Evolutionary conservation across 1,140 invertebrate genomes (phyloP).

Genomic region (Drosophila sturtevanti): DNA sequence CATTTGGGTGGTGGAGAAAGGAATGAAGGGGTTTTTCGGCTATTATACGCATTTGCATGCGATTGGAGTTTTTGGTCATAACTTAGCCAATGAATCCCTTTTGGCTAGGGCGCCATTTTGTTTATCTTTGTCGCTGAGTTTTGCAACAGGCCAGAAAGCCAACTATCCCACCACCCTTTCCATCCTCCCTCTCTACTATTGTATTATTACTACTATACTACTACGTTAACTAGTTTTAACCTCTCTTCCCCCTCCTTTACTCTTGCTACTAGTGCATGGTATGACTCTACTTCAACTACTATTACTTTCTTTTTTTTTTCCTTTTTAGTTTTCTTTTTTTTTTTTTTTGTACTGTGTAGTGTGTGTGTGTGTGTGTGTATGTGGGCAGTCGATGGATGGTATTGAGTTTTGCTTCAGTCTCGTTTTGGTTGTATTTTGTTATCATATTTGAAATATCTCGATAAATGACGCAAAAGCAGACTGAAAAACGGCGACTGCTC

Average conservation of each 20-base stretch:
- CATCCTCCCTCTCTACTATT: too few species aligned
- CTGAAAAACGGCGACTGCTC: slow-evolving; percentile 39
- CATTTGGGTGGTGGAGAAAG: not conserved
- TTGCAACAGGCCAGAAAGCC: slow-evolving; percentile 46
- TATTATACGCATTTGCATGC: slow-evolving; percentile 43
- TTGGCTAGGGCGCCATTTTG: slow-evolving; percentile 65
- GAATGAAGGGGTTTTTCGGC: not conserved
- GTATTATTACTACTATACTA: too few species aligned
- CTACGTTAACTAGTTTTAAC: too few species aligned
- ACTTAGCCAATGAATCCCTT: slow-evolving; percentile 62
- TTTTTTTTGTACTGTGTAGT: not conserved
- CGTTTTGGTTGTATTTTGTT: not conserved
- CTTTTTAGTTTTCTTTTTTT: not conserved
- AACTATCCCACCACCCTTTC: not conserved
- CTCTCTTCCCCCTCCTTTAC: not conserved
- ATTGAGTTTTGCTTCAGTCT: not conserved
- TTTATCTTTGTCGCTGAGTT: slow-evolving; percentile 70
- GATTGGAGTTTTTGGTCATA: slow-evolving; percentile 35
- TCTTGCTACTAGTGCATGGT: too few species aligned
- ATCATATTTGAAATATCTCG: slow-evolving; percentile 10
- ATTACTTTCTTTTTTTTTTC: not conserved
- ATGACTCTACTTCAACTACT: too few species aligned
- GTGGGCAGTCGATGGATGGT: not conserved
- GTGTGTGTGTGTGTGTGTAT: too few species aligned
- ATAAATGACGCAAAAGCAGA: slow-evolving; percentile 5